Base-by-base conservation (phyloP, 2,113 vertebrate genomes). In the Takifugu flavidus region DNA sequence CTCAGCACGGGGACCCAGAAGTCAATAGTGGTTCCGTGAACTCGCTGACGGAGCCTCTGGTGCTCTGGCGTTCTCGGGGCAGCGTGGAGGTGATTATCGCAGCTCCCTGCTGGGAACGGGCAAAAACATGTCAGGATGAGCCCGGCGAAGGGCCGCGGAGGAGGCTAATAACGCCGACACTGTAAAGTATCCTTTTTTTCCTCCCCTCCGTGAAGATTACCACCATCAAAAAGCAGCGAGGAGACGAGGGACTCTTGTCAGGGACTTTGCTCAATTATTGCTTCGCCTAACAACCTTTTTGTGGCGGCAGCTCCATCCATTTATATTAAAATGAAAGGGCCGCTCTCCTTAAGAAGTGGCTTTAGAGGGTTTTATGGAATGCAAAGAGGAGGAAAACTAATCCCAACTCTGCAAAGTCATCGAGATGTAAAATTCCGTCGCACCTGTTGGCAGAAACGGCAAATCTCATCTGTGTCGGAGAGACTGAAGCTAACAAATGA, bases 21-120 rank as follows among this genome's bases (percentile, higher is more conserved):
- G 83, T 90, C 87, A 86, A 89, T 82, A 81, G 63, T 15, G 13
- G 59, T 78, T 86, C 72, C 72, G 82, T 26, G 78, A 73, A 86
- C 75, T 81, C 76, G 68, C 86, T 81, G 75, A 43, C 45, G 49
- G 25, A 49, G 71, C 65, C 71, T 67, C 70, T 67, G 59, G 39
- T 46, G 53, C 55, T 53, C 73, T 70, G 71, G 81, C 67, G 57
- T 71, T 67, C 68, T 59, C 66, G 42, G 57, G 54, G 74, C 83
- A 70, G 67, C 77, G 72, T 56, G 25, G 65, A 72, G 77, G 82
- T 87, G 79, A 84, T 88, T 86, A 83, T 80, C 75, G 83, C 82
- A 57, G 64, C 74, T 79, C 67, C 83, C 75, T 39, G 65, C 65
- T 77, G 71, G 70, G 65, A 67, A 49, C 44, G 55, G 70, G 60